phyloP scores from a whole-genome alignment of 2,113 vertebrate species.

The Microcebus jonahi region DNA sequence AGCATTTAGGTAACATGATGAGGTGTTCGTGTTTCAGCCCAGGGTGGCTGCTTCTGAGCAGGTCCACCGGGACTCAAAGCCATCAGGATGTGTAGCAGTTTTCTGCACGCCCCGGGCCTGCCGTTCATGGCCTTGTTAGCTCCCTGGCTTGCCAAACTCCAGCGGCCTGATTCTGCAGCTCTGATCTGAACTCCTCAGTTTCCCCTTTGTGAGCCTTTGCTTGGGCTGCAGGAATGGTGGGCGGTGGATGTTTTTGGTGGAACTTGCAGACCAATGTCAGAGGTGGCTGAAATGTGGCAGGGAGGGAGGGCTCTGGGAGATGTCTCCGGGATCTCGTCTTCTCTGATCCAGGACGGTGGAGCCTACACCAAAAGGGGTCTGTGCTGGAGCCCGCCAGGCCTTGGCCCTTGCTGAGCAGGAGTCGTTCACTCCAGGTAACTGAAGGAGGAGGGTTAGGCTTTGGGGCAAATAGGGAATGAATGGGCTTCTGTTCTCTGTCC shows the following conservation, averaged over 20 bases:
- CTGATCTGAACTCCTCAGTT: not conserved
- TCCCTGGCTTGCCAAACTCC: not conserved
- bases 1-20: not conserved
- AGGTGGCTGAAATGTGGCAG: not conserved
- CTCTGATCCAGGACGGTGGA: not conserved
- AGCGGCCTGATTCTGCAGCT: not conserved
- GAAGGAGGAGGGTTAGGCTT: conserved; percentile 53
- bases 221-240: not conserved
- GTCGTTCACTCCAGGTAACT: not conserved
- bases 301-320: not conserved
- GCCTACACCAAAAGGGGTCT: not conserved
- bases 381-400: not conserved
- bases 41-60: not conserved
- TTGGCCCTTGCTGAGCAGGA: not conserved
- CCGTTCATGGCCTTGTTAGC: not conserved
- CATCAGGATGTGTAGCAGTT: not conserved
- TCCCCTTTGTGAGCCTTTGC: not conserved
- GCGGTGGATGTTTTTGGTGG: not conserved
- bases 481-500: conserved; percentile 74
- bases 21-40: not conserved
- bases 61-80: conserved; percentile 34
- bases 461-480: conserved; percentile 66
- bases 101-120: not conserved
- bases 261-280: not conserved
- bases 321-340: not conserved